Evolutionary conservation across 2,113 vertebrate genomes (phyloP).

Genomic region (Mesitornis unicolor): DNA sequence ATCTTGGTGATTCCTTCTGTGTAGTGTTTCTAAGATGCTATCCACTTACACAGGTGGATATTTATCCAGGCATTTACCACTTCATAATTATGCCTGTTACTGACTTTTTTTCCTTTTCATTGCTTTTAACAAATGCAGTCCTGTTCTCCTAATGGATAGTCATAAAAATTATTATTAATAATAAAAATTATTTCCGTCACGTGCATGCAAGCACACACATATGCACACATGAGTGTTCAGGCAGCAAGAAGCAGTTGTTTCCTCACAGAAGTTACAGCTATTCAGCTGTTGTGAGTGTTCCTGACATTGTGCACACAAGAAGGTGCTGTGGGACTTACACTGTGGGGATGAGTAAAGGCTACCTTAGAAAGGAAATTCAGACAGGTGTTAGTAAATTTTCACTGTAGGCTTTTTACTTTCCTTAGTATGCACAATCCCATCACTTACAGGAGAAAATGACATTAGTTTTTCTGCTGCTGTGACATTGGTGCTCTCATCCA

Average conservation of each 20-base stretch:
- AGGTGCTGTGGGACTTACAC: background rate
- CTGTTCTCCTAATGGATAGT: background rate
- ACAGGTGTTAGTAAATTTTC: background rate
- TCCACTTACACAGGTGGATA: background rate
- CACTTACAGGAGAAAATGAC: background rate
- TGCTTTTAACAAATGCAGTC: background rate
- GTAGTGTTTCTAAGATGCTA: background rate
- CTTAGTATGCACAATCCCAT: background rate
- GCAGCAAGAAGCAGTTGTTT: background rate
- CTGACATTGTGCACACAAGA: background rate
- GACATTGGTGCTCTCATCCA: background rate
- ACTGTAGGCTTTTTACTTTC: background rate
- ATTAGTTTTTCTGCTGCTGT: background rate
- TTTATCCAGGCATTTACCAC: background rate
- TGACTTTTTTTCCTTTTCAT: background rate
- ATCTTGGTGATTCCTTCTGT: background rate
- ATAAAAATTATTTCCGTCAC: too few relatives aligned
- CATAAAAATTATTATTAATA: too few relatives aligned
- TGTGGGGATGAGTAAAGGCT: background rate
- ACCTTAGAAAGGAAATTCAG: background rate
- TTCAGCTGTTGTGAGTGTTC: background rate
- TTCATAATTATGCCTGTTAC: background rate
- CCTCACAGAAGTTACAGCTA: background rate
- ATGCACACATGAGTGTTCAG: background rate
- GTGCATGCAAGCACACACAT: too few relatives aligned